A percentile compares a stretch with the other conserved stretches of the same genome.
These are phyloP conservation scores for Uromys caudimaculatus DNA, from an alignment of 2,797 vertebrate genomes.

Conservation along the genomic window DNA sequence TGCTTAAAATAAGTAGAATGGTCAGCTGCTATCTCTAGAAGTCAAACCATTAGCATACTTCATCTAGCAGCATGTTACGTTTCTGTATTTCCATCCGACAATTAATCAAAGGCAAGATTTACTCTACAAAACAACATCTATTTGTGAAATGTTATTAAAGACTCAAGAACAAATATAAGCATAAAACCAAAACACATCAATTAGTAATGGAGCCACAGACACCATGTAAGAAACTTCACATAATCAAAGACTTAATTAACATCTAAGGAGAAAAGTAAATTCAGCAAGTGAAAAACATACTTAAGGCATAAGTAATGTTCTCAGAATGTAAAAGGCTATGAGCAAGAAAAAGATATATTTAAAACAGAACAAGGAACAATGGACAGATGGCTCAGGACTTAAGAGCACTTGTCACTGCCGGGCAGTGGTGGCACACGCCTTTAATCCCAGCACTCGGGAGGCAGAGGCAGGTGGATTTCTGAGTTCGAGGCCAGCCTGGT, in stretches of 20 bases:
- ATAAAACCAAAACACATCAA: not conserved
- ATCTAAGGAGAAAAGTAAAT: not conserved
- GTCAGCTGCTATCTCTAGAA: not conserved
- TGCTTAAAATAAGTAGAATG: not conserved
- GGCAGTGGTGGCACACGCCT: too few relatives aligned
- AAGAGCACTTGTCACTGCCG: not conserved
- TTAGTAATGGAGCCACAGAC: not conserved
- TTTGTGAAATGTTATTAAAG: not conserved
- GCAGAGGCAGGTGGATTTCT: too few relatives aligned
- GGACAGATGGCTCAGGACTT: not conserved
- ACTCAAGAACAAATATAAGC: not conserved
- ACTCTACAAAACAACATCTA: not conserved
- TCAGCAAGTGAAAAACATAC: slow-evolving; percentile 14
- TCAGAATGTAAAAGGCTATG: not conserved
- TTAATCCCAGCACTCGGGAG: too few relatives aligned
- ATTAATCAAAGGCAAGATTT: not conserved
- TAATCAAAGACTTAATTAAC: slow-evolving; percentile 1
- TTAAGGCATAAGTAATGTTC: slow-evolving; percentile 19
- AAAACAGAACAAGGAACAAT: not conserved
- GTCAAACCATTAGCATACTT: not conserved
- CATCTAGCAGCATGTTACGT: not conserved
- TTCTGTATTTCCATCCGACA: not conserved
- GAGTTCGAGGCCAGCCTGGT: too few relatives aligned
- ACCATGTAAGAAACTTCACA: not conserved
- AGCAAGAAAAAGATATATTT: not conserved